phyloP scores from a whole-genome alignment of 2,797 vertebrate genomes.

The Premnoplex brunnescens region DNA sequence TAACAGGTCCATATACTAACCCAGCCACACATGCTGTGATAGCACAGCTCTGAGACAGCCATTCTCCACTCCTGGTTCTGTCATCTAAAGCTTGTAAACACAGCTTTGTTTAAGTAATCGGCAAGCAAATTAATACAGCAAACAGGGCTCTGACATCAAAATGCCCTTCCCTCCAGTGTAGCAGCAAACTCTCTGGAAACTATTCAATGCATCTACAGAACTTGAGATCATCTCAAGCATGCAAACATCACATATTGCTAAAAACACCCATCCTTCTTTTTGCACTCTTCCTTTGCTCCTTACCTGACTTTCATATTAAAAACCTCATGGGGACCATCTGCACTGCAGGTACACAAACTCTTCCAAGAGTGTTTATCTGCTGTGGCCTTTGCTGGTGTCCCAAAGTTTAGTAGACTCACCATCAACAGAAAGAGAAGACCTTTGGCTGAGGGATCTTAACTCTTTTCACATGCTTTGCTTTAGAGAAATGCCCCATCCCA shows the following conservation, averaged over 20 bases:
- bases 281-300: neutral
- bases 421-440: neutral
- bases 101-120: neutral
- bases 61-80: neutral
- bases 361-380: neutral
- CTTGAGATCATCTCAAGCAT: fast-evolving
- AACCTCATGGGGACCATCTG: neutral
- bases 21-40: neutral
- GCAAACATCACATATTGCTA: neutral
- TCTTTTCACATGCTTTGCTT: neutral
- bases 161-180: neutral
- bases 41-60: neutral
- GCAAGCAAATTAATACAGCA: neutral
- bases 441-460: neutral
- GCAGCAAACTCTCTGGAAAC: neutral
- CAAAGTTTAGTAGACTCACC: neutral
- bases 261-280: neutral
- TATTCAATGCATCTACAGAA: neutral
- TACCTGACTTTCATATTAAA: neutral
- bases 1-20: neutral
- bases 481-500: neutral
- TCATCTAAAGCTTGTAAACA: neutral
- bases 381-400: neutral
- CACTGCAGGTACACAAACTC: neutral
- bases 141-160: neutral